Conservation (phyloP, 2,888 invertebrate species). For the Eurytoma californica region DNA sequence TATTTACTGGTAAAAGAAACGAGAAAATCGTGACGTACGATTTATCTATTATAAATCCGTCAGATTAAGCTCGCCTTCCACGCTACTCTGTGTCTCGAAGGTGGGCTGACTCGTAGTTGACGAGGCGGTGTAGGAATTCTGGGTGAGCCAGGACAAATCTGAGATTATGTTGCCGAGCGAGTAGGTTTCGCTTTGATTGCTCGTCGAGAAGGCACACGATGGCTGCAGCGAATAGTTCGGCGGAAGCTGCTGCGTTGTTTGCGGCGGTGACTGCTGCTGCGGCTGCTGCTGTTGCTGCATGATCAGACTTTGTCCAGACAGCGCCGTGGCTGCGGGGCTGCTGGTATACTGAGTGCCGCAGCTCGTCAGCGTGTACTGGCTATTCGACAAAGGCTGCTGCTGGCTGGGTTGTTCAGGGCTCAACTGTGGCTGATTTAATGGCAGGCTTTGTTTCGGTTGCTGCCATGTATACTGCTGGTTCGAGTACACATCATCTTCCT, state of each 20-base stretch:
- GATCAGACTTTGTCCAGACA: neutral
- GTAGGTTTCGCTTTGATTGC: neutral
- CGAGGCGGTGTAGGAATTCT: neutral
- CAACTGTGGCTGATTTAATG: too few relatives aligned
- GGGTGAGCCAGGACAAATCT: slow-evolving; percentile 11
- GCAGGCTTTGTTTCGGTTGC: neutral
- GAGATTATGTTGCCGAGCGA: neutral
- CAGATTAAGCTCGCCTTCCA: slow-evolving; percentile 5
- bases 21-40: too few relatives aligned
- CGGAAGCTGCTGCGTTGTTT: neutral
- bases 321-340: neutral
- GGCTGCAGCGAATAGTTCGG: neutral
- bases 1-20: too few relatives aligned
- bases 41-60: slow-evolving; percentile 7
- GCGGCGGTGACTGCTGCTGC: slow-evolving; percentile 18
- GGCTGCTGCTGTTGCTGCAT: neutral
- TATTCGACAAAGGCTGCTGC: neutral
- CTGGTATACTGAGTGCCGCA: too few relatives aligned
- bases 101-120: neutral
- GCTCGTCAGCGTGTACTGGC: neutral
- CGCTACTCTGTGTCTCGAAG: neutral
- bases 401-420: neutral
- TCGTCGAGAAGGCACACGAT: neutral
- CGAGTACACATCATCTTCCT: neutral
- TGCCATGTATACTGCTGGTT: slow-evolving; percentile 15